Base-by-base conservation (phyloP, 2,113 vertebrate species). In the Centropristis striata region DNA sequence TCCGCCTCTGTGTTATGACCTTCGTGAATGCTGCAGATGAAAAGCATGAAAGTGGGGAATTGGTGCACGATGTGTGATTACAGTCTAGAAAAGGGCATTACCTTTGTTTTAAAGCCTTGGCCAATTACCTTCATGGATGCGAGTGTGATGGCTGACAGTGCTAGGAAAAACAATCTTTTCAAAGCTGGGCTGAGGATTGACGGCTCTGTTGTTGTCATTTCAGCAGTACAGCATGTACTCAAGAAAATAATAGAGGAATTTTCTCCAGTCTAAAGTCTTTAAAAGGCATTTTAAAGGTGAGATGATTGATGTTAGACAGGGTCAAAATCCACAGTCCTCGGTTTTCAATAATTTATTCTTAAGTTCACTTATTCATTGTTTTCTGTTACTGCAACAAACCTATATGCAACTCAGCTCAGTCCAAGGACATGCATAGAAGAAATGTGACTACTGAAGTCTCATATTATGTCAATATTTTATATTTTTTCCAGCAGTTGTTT, bases 1-100 rank as follows among this genome's bases (percentile, higher is more conserved):
- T 64, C 12, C 25, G 6, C 83, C 32, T 53, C 18, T 28, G 23
- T 27, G 15, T 49, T 21, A 16, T 71, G 21, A 81, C 42, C 61
- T 70, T 64, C 11, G 20, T 25, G 47, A 50, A 25, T 28, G 65
- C 42, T 42, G 49, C 28, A 65, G 21, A 70, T 49, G 18, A 67
- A 55, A 59, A 50, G 16, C 15, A 1, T 58, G 14, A 49, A 50
- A 50, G 59, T 3, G 28, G 4, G n/a, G 59, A 67, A 57, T 5
- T 13, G 21, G 18, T 36, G 60, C n/a, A 55, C 46, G 71, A 3
- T 23, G 14, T 53, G n/a, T 9, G 51, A 73, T 72, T 42, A 68
- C 8, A 23, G 2, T 27, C 6, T 23, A 36, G 21, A 28, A 36
- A 27, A 49, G 5, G 20, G 25, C 65, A 28, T 60, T 1, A 5